Evolutionary conservation across 2,797 vertebrate genomes (phyloP).

Genomic region (Clarias laeviceps): DNA sequence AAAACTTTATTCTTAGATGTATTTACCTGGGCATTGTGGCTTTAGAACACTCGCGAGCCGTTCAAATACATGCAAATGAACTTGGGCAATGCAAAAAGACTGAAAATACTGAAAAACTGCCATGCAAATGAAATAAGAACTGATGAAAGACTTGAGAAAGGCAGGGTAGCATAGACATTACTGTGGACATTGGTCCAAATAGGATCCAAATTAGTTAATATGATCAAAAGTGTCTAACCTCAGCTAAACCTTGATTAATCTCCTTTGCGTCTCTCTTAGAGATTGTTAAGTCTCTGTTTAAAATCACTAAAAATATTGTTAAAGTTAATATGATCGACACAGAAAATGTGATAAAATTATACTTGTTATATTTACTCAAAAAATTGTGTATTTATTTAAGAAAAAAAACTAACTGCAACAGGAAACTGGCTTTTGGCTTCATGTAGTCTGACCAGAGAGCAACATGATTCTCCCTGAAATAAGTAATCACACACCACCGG

Average conservation of each 20-base stretch:
- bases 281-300: too few relatives aligned
- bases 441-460: neutral
- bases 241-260: too few relatives aligned
- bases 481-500: constrained; percentile 40
- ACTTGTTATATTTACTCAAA: neutral
- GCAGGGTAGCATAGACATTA: neutral
- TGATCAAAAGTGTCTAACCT: neutral
- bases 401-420: neutral
- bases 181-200: too few relatives aligned
- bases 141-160: neutral
- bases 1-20: neutral
- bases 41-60: neutral
- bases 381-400: neutral
- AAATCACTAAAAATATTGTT: too few relatives aligned
- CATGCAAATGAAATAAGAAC: constrained; percentile 63
- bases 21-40: neutral
- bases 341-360: neutral
- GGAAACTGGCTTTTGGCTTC: neutral
- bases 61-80: neutral
- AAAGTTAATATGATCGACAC: neutral
- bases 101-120: constrained; percentile 60
- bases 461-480: constrained; percentile 31
- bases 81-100: constrained; percentile 22
- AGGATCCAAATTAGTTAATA: neutral
- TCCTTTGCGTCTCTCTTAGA: too few relatives aligned